phyloP scores from a whole-genome alignment of 2,888 invertebrate species.

The Chrysolina haemoptera region DNA sequence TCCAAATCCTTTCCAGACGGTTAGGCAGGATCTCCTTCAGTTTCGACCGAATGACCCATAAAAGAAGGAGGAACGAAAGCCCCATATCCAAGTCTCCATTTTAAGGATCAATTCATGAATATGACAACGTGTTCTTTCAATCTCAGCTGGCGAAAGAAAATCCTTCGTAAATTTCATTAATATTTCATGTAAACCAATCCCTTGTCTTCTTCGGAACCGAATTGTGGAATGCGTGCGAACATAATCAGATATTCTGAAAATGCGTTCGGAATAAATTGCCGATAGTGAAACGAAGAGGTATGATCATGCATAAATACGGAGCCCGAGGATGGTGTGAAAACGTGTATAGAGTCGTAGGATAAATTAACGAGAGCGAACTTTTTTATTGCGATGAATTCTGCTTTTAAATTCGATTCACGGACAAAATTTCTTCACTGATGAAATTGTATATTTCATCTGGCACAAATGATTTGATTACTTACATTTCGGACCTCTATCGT shows the following conservation, averaged over 20 bases:
- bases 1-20: neutral
- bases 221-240: conserved; percentile 37
- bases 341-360: neutral
- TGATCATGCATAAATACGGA: conserved; percentile 15
- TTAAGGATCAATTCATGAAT: conserved; percentile 16
- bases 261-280: conserved; percentile 39
- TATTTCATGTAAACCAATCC: conserved; percentile 45
- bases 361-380: conserved; percentile 2
- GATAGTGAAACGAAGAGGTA: neutral
- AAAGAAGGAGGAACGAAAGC: neutral
- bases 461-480: too few species aligned
- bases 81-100: conserved; percentile 3
- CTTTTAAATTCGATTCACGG: neutral
- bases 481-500: too few species aligned
- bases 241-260: conserved; percentile 41
- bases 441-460: too few species aligned
- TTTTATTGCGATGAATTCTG: neutral
- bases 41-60: conserved; percentile 11
- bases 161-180: conserved; percentile 38
- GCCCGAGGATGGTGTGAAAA: neutral
- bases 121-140: conserved; percentile 31
- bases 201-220: conserved; percentile 36
- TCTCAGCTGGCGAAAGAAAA: conserved; percentile 17
- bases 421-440: neutral
- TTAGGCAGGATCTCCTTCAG: neutral